Percentiles rank a stretch among this genome's conserved stretches.
phyloP scores from a whole-genome alignment of 37 sponge, comb jelly and placozoan genomes.

The Tethya wilhelma region DNA sequence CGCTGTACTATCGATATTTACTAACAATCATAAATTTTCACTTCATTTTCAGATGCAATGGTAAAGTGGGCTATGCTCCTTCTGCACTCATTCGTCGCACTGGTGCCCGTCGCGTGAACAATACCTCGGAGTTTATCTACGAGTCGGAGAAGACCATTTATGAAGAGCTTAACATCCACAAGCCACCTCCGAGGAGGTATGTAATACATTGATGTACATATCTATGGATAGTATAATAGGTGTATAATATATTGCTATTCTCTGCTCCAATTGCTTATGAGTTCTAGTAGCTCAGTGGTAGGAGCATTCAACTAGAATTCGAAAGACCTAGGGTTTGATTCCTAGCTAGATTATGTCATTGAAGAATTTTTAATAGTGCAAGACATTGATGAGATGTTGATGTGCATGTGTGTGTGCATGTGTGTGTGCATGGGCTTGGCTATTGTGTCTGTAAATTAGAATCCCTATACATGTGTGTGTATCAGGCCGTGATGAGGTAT shows the following conservation, averaged over 20 bases:
- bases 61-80: slow-evolving; percentile 53
- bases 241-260: not conserved
- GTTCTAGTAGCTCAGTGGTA: too few species aligned
- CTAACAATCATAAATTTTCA: not conserved
- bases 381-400: not conserved
- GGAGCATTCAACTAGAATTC: too few species aligned
- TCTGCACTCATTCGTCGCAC: slow-evolving; percentile 48
- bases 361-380: not conserved
- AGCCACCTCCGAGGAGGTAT: slow-evolving; percentile 68
- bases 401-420: too few species aligned
- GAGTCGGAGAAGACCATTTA: slow-evolving; percentile 65
- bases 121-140: slow-evolving; percentile 10
- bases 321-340: too few species aligned
- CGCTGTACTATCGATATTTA: too few species aligned
- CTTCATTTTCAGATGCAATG: slow-evolving; percentile 29
- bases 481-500: too few species aligned
- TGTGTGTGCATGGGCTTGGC: not conserved
- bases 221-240: too few species aligned
- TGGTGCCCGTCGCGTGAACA: not conserved
- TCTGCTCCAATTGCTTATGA: not conserved
- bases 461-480: too few species aligned
- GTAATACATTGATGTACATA: not conserved
- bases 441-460: too few species aligned
- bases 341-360: not conserved
- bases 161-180: slow-evolving; percentile 65